Conservation (phyloP, 1,140 invertebrate genomes). For the Trinorchestia longiramus region DNA sequence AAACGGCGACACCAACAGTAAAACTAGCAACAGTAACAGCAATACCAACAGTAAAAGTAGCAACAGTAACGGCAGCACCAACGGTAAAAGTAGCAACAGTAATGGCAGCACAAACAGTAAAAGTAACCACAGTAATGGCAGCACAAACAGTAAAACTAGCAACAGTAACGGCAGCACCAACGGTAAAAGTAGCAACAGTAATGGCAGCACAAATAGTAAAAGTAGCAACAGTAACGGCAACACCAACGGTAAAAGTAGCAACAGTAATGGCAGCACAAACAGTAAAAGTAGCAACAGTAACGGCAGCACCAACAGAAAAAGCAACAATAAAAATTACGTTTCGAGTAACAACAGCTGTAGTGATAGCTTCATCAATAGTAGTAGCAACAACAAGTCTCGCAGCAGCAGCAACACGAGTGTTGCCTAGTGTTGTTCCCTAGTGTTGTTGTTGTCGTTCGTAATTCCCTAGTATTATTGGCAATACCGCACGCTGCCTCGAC, state of each 20-base stretch:
- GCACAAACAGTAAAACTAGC: constrained; percentile 35
- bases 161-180: constrained; percentile 39
- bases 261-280: not conserved
- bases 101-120: constrained; percentile 19
- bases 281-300: not conserved
- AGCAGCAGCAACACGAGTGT: no score
- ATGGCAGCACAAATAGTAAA: not conserved
- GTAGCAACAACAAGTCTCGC: not conserved
- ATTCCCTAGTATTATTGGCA: not conserved
- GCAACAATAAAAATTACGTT: no score
- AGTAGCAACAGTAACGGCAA: constrained; percentile 38
- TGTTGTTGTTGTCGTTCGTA: no score
- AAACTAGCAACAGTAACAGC: not conserved
- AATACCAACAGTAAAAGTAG: not conserved
- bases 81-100: not conserved
- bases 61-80: constrained; percentile 52
- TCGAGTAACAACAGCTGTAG: constrained; percentile 14
- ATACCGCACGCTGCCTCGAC: not conserved
- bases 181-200: constrained; percentile 41
- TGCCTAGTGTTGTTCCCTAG: no score
- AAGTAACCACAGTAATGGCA: constrained; percentile 50
- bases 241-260: constrained; percentile 18
- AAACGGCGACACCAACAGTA: not conserved
- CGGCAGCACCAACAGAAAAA: no score
- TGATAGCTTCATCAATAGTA: not conserved